phyloP scores from a whole-genome alignment of 2,113 vertebrate genomes.

The Eubucco bourcierii region DNA sequence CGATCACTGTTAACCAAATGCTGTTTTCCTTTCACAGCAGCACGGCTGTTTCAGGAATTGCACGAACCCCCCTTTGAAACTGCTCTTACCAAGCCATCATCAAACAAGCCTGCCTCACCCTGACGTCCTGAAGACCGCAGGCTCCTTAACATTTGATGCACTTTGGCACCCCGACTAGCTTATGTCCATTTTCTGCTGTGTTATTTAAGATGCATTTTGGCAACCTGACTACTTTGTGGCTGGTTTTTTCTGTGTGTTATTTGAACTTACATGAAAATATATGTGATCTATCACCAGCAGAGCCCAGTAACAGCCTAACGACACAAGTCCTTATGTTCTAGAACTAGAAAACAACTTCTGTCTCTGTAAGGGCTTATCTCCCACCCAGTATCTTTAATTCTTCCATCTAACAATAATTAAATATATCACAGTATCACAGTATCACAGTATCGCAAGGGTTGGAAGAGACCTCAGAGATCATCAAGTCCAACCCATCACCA shows the following conservation, averaged over 20 bases:
- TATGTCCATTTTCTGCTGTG: neutral
- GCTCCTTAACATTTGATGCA: neutral
- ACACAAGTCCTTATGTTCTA: neutral
- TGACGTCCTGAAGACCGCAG: neutral
- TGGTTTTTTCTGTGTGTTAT: neutral
- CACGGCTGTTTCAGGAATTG: neutral
- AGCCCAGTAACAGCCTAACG: neutral
- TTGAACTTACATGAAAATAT: slow-evolving; percentile 14
- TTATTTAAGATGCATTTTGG: slow-evolving; percentile 16
- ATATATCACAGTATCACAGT: too few relatives aligned
- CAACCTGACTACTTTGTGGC: neutral
- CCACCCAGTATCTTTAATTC: neutral
- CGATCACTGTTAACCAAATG: fast-evolving
- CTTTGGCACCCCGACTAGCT: slow-evolving; percentile 6
- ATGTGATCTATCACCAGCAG: neutral
- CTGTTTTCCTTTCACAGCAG: neutral
- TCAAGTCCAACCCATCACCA: too few relatives aligned
- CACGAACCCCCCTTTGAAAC: neutral
- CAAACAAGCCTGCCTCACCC: neutral
- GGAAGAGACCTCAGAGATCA: too few relatives aligned
- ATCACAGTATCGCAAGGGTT: too few relatives aligned
- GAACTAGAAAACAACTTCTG: neutral
- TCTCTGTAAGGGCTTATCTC: neutral
- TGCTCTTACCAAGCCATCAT: neutral
- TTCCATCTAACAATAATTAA: neutral